Percentiles rank a stretch among this genome's conserved stretches.
phyloP scores from a whole-genome alignment of 1,140 invertebrate species.

The Magallana angulata region DNA sequence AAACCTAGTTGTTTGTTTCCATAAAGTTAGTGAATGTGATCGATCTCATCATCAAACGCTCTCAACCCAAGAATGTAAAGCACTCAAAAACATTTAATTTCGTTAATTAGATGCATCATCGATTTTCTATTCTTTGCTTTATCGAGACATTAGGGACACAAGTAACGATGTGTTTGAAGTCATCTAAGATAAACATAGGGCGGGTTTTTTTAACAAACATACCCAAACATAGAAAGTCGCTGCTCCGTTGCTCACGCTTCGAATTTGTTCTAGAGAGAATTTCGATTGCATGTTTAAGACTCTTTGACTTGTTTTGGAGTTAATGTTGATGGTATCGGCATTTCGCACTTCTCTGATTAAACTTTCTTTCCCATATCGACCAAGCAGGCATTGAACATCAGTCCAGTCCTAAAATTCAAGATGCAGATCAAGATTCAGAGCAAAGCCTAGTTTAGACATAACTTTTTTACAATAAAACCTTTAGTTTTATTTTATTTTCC shows the following conservation, averaged over 20 bases:
- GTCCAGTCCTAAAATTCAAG: slow-evolving; percentile 70
- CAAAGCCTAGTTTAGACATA: too few relatives aligned
- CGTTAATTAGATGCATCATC: not conserved
- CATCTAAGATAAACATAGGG: too few relatives aligned
- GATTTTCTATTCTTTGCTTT: not conserved
- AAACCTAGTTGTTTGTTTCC: too few relatives aligned
- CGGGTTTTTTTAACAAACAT: slow-evolving; percentile 39
- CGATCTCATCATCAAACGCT: not conserved
- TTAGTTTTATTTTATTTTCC: too few relatives aligned
- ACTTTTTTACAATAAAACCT: too few relatives aligned
- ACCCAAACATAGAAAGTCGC: slow-evolving; percentile 74
- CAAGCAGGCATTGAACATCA: slow-evolving; percentile 67
- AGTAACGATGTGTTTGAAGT: not conserved
- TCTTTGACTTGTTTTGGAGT: slow-evolving; percentile 60
- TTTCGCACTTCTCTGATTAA: slow-evolving; percentile 67
- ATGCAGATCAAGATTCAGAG: too few relatives aligned
- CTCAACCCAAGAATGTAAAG: not conserved
- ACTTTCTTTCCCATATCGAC: slow-evolving; percentile 69
- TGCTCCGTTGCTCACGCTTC: slow-evolving; percentile 70
- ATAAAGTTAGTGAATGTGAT: not conserved
- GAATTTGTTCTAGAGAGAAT: slow-evolving; percentile 67
- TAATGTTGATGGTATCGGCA: slow-evolving; percentile 69
- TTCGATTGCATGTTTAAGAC: slow-evolving; percentile 65
- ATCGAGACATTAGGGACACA: not conserved
- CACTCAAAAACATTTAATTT: not conserved